These are phyloP conservation scores for Caenorhabditis sinica DNA, from an alignment of 2,888 invertebrate species.

Conservation along the genomic window DNA sequence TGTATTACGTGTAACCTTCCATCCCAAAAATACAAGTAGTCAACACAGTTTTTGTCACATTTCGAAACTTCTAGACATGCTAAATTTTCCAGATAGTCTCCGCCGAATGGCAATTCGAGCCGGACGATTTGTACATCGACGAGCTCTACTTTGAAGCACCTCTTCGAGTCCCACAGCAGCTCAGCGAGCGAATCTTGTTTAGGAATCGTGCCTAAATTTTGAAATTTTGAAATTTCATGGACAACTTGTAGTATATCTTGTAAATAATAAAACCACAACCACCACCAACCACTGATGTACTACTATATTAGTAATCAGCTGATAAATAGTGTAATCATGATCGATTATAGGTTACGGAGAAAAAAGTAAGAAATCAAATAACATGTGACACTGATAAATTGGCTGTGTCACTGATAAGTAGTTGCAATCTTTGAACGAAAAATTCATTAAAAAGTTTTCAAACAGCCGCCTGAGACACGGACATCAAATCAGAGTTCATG, in stretches of 20 bases:
- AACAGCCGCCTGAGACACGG: conserved; percentile 30
- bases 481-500: conserved; percentile 56
- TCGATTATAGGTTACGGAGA: not conserved
- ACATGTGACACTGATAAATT: conserved; percentile 7
- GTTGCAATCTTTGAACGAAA: conserved; percentile 2
- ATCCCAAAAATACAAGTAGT: not conserved
- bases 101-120: conserved; percentile 65
- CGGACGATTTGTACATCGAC: conserved; percentile 68
- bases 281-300: not conserved
- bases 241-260: conserved; percentile 9
- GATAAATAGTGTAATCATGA: not conserved
- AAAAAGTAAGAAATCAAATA: too few species aligned
- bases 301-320: conserved; percentile 10
- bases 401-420: not conserved
- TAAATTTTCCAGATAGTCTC: conserved; percentile 53
- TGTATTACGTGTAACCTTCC: conserved; percentile 34
- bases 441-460: not conserved
- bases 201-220: conserved; percentile 63
- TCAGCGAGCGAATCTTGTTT: conserved; percentile 20
- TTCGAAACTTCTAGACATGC: not conserved
- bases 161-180: not conserved
- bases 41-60: not conserved
- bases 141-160: conserved; percentile 65
- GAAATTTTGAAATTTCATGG: too few species aligned
- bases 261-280: conserved; percentile 35